Evolutionary conservation across 2,113 vertebrate genomes (phyloP).

Genomic region (Platichthys flesus): DNA sequence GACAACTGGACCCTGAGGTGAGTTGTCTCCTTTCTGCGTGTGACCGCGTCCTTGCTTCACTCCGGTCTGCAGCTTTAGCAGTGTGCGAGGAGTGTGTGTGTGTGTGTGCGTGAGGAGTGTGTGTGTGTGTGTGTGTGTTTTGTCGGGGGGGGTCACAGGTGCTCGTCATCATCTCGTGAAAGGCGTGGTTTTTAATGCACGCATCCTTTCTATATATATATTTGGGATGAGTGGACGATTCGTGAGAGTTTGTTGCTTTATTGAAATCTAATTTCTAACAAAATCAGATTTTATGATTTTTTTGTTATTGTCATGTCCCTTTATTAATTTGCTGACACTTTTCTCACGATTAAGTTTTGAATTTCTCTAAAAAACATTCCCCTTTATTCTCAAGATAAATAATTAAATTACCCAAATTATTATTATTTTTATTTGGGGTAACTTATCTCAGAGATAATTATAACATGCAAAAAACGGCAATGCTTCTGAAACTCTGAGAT

Average conservation of each 20-base stretch:
- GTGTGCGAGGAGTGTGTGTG: slow-evolving; percentile 64
- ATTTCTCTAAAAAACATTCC: not conserved
- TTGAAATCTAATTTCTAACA: not conserved
- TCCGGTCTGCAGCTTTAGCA: not conserved
- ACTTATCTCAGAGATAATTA: not conserved
- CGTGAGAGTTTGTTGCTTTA: slow-evolving; percentile 2
- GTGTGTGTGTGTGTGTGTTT: slow-evolving; percentile 63
- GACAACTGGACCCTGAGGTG: slow-evolving; percentile 77
- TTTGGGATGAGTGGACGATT: slow-evolving; percentile 56
- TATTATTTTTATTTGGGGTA: not conserved
- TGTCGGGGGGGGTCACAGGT: slow-evolving; percentile 83
- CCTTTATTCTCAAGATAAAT: too few species aligned
- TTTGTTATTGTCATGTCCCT: not conserved
- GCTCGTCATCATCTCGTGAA: slow-evolving; percentile 83
- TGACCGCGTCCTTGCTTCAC: not conserved
- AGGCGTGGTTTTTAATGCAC: slow-evolving; percentile 83
- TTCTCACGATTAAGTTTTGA: not conserved
- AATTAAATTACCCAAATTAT: too few species aligned
- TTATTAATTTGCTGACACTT: not conserved
- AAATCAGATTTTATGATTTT: slow-evolving; percentile 13
- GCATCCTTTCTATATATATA: slow-evolving; percentile 79
- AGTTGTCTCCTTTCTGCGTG: slow-evolving; percentile 73
- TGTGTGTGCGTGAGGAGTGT: slow-evolving; percentile 50
- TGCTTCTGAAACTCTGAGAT: slow-evolving; percentile 19
- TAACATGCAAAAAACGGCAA: not conserved